Evolutionary conservation across 2,113 vertebrate genomes (phyloP).

Genomic region (Plectropomus leopardus): DNA sequence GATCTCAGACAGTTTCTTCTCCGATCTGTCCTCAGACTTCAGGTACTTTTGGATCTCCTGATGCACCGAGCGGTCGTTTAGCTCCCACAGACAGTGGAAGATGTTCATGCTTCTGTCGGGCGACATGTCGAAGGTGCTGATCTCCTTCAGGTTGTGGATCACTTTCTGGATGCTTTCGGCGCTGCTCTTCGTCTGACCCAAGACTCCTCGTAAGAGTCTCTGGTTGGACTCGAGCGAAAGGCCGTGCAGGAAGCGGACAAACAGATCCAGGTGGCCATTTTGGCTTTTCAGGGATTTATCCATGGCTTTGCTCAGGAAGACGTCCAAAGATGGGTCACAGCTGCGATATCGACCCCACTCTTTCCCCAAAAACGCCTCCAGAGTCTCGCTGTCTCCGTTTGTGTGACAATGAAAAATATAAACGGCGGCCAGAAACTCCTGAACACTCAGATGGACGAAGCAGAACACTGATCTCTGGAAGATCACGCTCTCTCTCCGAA

Average conservation of each 20-base stretch:
- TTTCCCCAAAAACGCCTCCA: constrained; percentile 5
- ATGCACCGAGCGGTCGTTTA: neutral
- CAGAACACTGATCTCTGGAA: constrained; percentile 46
- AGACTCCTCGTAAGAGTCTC: constrained; percentile 2
- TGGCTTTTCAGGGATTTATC: neutral
- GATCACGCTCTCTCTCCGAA: constrained; percentile 39
- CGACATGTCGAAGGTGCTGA: neutral
- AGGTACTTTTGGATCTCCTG: constrained; percentile 20
- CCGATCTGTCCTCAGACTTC: constrained; percentile 1
- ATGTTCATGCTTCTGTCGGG: constrained; percentile 37
- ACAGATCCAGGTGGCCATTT: constrained; percentile 39
- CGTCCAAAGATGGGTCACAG: neutral
- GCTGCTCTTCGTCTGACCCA: neutral
- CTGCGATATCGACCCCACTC: neutral
- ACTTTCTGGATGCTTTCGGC: neutral
- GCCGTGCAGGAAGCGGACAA: constrained; percentile 46
- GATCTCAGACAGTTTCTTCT: neutral
- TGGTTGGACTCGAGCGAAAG: constrained; percentile 33
- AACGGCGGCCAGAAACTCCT: constrained; percentile 57
- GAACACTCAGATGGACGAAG: constrained; percentile 61
- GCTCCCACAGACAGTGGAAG: constrained; percentile 25
- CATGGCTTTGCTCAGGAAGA: neutral
- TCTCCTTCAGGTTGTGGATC: constrained; percentile 24
- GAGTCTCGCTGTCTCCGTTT: neutral
- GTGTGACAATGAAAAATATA: constrained; percentile 22